These are phyloP conservation scores for Bolinopsis microptera DNA, from an alignment of 37 sponge, comb jelly and placozoan genomes.

Conservation along the genomic window DNA sequence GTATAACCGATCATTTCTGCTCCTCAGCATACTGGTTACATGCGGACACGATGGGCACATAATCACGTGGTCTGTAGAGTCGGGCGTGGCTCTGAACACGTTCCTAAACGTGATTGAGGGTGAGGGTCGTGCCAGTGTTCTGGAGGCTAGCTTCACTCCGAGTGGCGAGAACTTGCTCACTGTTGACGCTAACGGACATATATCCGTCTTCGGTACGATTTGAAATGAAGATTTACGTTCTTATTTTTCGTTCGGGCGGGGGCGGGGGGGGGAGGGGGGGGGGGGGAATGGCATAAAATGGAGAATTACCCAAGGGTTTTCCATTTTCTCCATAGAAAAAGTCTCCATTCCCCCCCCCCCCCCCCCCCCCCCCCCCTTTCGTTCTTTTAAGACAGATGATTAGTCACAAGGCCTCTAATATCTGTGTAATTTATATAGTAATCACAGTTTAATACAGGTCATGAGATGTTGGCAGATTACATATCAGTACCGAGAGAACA, in stretches of 20 bases:
- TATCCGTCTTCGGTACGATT: conserved; percentile 3
- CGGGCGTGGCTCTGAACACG: background rate
- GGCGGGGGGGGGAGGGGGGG: too few relatives aligned
- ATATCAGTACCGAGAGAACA: background rate
- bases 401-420: too few relatives aligned
- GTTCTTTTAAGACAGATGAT: too few relatives aligned
- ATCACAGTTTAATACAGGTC: too few relatives aligned
- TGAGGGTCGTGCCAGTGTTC: background rate
- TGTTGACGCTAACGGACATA: conserved; percentile 28
- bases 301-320: too few relatives aligned
- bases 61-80: background rate
- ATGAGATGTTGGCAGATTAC: background rate
- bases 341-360: too few relatives aligned
- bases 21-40: conserved; percentile 21
- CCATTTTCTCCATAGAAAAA: too few relatives aligned
- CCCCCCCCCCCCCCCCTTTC: too few relatives aligned
- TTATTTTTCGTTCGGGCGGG: background rate
- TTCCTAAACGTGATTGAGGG: conserved; percentile 40
- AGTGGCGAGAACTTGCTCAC: background rate
- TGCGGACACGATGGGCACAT: conserved; percentile 14
- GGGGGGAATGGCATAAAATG: too few relatives aligned
- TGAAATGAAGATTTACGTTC: background rate
- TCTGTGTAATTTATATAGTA: too few relatives aligned
- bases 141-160: conserved; percentile 1
- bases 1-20: too few relatives aligned